These are phyloP conservation scores for Synergus itoensis DNA, from an alignment of 2,888 invertebrate species.

Conservation along the genomic window DNA sequence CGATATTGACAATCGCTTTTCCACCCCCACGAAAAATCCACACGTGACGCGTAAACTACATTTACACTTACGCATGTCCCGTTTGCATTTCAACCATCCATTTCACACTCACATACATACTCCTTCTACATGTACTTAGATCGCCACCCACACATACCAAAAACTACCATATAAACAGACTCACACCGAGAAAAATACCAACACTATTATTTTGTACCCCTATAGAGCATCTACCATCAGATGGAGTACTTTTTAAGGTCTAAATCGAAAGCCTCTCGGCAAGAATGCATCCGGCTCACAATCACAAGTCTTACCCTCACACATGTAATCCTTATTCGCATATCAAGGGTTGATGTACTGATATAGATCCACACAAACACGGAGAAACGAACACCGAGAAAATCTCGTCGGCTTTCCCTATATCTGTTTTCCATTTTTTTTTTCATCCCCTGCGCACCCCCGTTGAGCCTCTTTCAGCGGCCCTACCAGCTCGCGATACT, in stretches of 20 bases:
- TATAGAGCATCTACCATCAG: conserved; percentile 14
- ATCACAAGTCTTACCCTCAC: conserved; percentile 44
- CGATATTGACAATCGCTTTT: conserved; percentile 26
- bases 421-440: conserved; percentile 67
- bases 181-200: background rate
- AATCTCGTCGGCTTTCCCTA: conserved; percentile 55
- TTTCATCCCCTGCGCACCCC: conserved; percentile 54
- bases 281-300: conserved; percentile 50
- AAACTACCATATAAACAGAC: background rate
- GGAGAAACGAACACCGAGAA: conserved; percentile 16
- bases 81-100: conserved; percentile 12
- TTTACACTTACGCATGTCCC: conserved; percentile 34
- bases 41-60: conserved; percentile 19
- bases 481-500: conserved; percentile 50
- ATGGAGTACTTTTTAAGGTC: conserved; percentile 52
- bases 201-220: background rate
- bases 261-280: conserved; percentile 50
- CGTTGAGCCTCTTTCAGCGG: conserved; percentile 50
- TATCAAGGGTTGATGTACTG: conserved; percentile 6
- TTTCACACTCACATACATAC: background rate
- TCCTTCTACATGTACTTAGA: background rate
- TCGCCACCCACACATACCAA: background rate
- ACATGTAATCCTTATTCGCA: conserved; percentile 43
- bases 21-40: conserved; percentile 3
- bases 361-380: conserved; percentile 2